phyloP scores from a whole-genome alignment of 2,888 invertebrate species.

The Ornithoptera alexandrae region DNA sequence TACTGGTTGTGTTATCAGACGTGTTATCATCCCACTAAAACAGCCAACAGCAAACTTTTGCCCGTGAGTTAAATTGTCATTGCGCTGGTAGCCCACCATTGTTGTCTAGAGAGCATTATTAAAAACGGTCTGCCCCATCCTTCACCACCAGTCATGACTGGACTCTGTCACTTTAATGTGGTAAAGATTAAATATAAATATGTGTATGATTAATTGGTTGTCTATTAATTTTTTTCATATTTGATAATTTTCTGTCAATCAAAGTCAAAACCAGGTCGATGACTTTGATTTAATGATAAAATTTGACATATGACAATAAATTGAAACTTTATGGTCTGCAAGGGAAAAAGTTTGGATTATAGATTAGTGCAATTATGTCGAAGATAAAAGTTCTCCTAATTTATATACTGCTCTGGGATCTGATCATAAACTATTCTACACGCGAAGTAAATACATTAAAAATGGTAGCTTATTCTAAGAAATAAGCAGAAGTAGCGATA shows the following conservation, averaged over 20 bases:
- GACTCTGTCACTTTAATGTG: background rate
- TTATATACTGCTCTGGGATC: too few species aligned
- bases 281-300: conserved; percentile 3
- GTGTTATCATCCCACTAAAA: conserved; percentile 53
- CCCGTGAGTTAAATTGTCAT: conserved; percentile 50
- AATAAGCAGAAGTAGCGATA: too few species aligned
- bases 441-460: too few species aligned
- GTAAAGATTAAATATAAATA: background rate
- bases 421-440: too few species aligned
- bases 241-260: background rate
- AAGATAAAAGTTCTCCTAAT: background rate
- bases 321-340: background rate
- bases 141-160: background rate
- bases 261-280: background rate
- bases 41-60: conserved; percentile 62
- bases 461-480: too few species aligned
- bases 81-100: conserved; percentile 63
- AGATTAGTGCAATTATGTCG: background rate
- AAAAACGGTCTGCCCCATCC: background rate
- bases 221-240: background rate
- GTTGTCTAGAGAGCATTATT: conserved; percentile 23
- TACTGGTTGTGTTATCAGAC: conserved; percentile 84
- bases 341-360: background rate
- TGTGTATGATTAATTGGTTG: background rate
- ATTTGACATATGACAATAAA: conserved; percentile 1